These are phyloP conservation scores for Neoascia interrupta DNA, from an alignment of 2,888 invertebrate genomes.

Conservation along the genomic window DNA sequence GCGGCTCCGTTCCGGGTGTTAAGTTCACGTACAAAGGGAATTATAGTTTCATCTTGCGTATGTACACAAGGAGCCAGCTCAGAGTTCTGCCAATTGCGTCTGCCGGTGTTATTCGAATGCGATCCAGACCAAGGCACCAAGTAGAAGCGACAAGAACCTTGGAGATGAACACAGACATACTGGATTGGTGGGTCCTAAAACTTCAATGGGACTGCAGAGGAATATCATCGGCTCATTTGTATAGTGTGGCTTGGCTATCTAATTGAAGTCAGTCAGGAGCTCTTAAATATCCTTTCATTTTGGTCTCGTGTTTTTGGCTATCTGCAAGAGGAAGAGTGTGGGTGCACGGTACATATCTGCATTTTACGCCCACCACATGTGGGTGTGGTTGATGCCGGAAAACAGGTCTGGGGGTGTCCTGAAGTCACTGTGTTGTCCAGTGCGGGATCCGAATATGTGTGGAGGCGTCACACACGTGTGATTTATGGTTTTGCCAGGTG, in stretches of 20 bases:
- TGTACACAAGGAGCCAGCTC: constrained; percentile 49
- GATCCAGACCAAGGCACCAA: background rate
- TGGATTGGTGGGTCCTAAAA: constrained; percentile 6
- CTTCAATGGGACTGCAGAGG: constrained; percentile 59
- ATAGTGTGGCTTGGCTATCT: constrained; percentile 67
- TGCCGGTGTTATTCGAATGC: constrained; percentile 22
- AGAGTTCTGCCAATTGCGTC: constrained; percentile 53
- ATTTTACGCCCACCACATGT: constrained; percentile 15
- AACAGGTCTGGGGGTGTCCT: constrained; percentile 53
- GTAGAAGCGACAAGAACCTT: constrained; percentile 11
- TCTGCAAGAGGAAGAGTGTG: background rate
- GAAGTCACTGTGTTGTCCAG: constrained; percentile 18
- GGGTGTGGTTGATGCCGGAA: constrained; percentile 44
- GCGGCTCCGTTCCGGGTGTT: constrained; percentile 21
- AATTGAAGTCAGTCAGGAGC: constrained; percentile 64
- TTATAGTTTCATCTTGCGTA: constrained; percentile 66
- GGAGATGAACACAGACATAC: constrained; percentile 47
- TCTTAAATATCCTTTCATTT: constrained; percentile 52
- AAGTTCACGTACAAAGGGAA: constrained; percentile 54
- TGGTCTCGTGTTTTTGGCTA: constrained; percentile 52
- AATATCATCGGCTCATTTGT: constrained; percentile 68
- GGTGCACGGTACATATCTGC: constrained; percentile 50
- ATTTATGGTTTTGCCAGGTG: constrained; percentile 65
- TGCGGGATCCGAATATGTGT: constrained; percentile 25
- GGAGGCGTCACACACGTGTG: constrained; percentile 54